Evolutionary conservation across 2,888 invertebrate genomes (phyloP).

Genomic region (Tiphia femorata): DNA sequence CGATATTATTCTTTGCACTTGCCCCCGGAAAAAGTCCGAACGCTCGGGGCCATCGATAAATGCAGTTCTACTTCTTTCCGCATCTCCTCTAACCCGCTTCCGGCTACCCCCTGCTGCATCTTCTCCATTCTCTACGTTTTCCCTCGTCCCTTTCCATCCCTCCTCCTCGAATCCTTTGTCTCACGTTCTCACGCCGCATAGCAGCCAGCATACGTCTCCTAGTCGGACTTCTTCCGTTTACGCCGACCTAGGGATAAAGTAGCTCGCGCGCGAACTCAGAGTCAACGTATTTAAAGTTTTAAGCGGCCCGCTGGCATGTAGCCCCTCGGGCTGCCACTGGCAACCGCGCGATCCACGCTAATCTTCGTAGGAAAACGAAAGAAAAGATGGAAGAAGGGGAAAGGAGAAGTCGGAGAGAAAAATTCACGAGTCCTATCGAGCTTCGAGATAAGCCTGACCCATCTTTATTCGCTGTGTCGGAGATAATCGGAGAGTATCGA

Average conservation of each 20-base stretch:
- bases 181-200: background rate
- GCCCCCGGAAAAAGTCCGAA: too few relatives aligned
- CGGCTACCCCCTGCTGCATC: background rate
- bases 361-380: too few relatives aligned
- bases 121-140: background rate
- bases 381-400: too few relatives aligned
- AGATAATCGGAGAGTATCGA: too few relatives aligned
- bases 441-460: too few relatives aligned
- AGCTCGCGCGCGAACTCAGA: conserved; percentile 35
- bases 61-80: conserved; percentile 13
- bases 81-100: background rate
- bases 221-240: conserved; percentile 22
- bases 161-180: background rate
- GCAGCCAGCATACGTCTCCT: conserved; percentile 21
- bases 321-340: conserved; percentile 4
- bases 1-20: too few relatives aligned
- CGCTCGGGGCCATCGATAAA: too few relatives aligned
- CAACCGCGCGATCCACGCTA: conserved; percentile 10
- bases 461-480: too few relatives aligned
- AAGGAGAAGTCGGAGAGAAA: too few relatives aligned
- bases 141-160: background rate
- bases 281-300: conserved; percentile 52
- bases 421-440: too few relatives aligned
- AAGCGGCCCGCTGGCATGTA: conserved; percentile 24
- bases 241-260: conserved; percentile 11